Base-by-base conservation (phyloP, 2,797 vertebrate genomes). In the Protonibea diacanthus region DNA sequence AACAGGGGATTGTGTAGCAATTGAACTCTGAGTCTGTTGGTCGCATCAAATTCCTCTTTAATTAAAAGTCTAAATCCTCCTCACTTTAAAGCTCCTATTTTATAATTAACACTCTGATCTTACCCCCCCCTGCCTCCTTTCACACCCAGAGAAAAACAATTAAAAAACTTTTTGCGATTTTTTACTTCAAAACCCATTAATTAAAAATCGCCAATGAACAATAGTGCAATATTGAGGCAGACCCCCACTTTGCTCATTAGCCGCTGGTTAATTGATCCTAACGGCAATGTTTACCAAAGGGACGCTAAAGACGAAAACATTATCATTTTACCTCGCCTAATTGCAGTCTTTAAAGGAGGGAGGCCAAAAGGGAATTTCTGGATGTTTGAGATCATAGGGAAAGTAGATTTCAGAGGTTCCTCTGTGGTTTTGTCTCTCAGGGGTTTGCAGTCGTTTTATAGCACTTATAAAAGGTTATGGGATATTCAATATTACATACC, bases 61-160 rank as follows among this genome's bases (percentile, higher is more conserved):
- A 96, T 96, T 95, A 96, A 95, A 95, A 94, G 87, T 94, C 89
- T 89, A 95, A 95, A 95, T 95, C 94, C 93, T 89, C 80, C 88
- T 88, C 90, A 94, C 92, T 94, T 95, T 94, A 94, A 95, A 94
- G 87, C 92, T 63, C 70, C 82, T 84, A 81, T 89, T 92, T 94
- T 92, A 94, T 95, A 96, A 95, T 96, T 95, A 96, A 94, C 90
- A 91, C 90, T 93, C 86, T 94, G 93, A 94, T 94, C 93, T 86
- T 49, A 6, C 20, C 78, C 66, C 74, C 20, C 68, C 44, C 25
- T 20, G 8, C 71, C 68, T 17, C 61, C 69, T 20, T 64, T 55
- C 80, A 81, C 70, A 71, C 73, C 1, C 81, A 91, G 90, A 87
- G 75, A 91, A 94, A 94, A 95, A 94, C 91, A 93, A 93, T 95